phyloP scores from a whole-genome alignment of 64 coral and sea anemone species.

The Pocillopora damicornis region DNA sequence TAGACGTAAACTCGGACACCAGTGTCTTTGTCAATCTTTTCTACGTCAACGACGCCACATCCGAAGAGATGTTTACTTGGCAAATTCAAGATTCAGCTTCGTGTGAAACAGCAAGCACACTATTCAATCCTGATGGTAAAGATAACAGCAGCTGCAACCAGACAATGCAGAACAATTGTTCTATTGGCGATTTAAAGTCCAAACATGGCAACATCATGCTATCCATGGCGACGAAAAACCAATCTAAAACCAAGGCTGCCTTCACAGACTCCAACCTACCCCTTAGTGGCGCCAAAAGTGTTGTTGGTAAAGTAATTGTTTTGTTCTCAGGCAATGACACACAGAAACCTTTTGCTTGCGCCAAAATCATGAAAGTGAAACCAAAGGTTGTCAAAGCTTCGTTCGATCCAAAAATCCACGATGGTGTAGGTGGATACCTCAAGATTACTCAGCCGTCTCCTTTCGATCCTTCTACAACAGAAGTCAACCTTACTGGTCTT shows the following conservation, averaged over 20 bases:
- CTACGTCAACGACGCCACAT: constrained; percentile 33
- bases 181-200: constrained; percentile 50
- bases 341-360: constrained; percentile 52
- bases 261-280: constrained; percentile 72
- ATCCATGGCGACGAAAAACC: constrained; percentile 25
- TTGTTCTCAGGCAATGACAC: constrained; percentile 35
- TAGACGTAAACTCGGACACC: constrained; percentile 25
- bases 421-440: constrained; percentile 55
- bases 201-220: constrained; percentile 52
- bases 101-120: constrained; percentile 15
- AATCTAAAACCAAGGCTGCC: constrained; percentile 20
- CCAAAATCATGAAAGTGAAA: constrained; percentile 55
- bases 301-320: constrained; percentile 60
- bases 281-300: constrained; percentile 33
- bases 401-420: constrained; percentile 47
- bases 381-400: constrained; percentile 50
- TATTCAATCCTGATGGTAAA: constrained; percentile 46
- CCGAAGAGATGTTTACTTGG: constrained; percentile 30
- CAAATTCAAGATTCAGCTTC: constrained; percentile 29
- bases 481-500: constrained; percentile 56
- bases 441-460: constrained; percentile 70
- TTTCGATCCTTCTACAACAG: constrained; percentile 57
- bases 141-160: constrained; percentile 32
- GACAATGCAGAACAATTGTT: constrained; percentile 34
- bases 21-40: constrained; percentile 61